Base-by-base conservation (phyloP, 1,140 invertebrate species). In the Bombus impatiens region DNA sequence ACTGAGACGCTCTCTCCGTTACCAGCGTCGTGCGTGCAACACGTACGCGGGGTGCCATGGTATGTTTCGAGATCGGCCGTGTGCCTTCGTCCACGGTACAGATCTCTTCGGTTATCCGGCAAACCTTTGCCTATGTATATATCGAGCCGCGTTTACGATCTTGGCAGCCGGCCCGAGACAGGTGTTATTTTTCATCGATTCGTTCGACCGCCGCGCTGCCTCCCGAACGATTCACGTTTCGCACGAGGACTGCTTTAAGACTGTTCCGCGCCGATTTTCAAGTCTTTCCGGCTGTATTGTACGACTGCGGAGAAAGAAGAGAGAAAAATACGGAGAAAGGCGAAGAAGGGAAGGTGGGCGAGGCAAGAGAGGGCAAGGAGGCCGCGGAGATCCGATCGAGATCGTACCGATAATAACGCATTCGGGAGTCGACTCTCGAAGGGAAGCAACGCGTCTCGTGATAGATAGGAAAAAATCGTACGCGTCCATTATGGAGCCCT, bases 161-260 rank as follows among this genome's bases (percentile, higher is more conserved):
- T 80, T 86, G 88, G 90, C 89, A 89, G 89, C 87, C 78, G 35
- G 57, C 44, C 42, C 74, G 78, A 78, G 87, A 90, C 91, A 91
- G 89, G 90, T 92, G 87, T 92, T 92, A 90, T 92, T 92, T 92
- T 92, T 92, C 91, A 92, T 92, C 91, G 91, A 89, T 91, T 91
- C 91, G 89, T 91, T 91, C 88, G 88, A 89, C 84, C 81, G 86
- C 78, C 74, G 79, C 59, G 71, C 47, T 70, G 81, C 75, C 77
- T 47, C 80, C 65, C 22, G 44, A 57, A 86, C 78, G 57, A 78
- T 75, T 62, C 78, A 62, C 59, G 59, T 62, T 62, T 62, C 53
- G 25, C 81, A 40, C n/a, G 15, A 32, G 42, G 67, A 9, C 62
- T 68, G 87, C 82, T 77, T 84, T 85, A 70, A 82, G 67, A 28